These are phyloP conservation scores for Eulemur mongoz DNA, from an alignment of 2,797 vertebrate species.

Conservation along the genomic window DNA sequence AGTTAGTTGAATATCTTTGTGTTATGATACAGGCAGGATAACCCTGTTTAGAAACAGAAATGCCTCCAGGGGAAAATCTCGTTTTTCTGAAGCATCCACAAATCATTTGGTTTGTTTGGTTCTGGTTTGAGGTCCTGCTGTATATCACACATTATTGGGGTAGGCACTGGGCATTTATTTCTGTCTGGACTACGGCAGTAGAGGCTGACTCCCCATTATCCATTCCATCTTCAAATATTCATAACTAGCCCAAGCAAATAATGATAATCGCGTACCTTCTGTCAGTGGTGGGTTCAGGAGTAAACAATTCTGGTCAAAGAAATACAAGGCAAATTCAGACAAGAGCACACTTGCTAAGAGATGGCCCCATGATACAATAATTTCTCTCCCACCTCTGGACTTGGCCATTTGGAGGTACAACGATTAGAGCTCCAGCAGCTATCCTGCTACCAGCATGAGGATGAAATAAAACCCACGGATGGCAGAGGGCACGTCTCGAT, in stretches of 20 bases:
- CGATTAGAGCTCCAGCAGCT: neutral
- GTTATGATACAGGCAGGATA: neutral
- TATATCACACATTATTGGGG: neutral
- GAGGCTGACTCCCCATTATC: neutral
- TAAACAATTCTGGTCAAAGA: neutral
- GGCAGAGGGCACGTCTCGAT: neutral
- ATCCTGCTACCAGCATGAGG: neutral
- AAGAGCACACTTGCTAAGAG: neutral
- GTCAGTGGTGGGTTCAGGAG: neutral
- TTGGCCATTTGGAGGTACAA: neutral
- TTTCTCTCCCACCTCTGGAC: neutral
- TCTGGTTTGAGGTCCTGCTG: neutral
- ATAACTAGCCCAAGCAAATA: neutral
- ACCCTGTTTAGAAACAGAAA: neutral
- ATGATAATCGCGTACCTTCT: neutral
- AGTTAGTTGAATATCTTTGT: constrained; percentile 13
- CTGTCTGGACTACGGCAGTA: neutral
- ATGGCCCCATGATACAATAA: neutral
- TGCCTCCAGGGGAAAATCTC: neutral
- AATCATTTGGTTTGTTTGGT: neutral
- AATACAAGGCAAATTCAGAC: neutral
- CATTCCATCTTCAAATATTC: neutral
- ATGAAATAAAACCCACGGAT: neutral
- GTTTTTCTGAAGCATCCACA: neutral
- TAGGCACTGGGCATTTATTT: neutral